A percentile compares a stretch with the other conserved stretches of the same genome.
Evolutionary conservation across 2,113 vertebrate genomes (phyloP).

Genomic region (Clarias magur): DNA sequence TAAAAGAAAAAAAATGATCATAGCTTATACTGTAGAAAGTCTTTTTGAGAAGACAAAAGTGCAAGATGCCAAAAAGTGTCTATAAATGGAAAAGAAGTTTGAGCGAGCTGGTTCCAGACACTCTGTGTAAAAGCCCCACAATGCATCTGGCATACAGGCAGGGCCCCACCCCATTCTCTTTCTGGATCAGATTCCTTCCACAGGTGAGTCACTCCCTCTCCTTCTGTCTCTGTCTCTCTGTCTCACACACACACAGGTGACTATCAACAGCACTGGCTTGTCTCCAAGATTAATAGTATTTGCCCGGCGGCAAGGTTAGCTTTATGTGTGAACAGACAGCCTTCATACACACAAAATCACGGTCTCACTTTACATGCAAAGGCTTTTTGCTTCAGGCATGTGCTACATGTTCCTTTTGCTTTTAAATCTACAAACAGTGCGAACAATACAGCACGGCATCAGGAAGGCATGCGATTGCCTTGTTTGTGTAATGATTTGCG

Average conservation of each 20-base stretch:
- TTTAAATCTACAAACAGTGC: background rate
- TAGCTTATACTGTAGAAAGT: background rate
- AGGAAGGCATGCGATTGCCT: background rate
- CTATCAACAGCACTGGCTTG: background rate
- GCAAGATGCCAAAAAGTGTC: background rate
- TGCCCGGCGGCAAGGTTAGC: conserved; percentile 24
- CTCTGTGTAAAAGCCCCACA: conserved; percentile 59
- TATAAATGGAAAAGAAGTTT: background rate
- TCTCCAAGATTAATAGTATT: conserved; percentile 30
- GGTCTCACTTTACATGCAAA: conserved; percentile 24
- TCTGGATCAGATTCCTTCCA: conserved; percentile 72
- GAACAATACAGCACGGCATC: background rate
- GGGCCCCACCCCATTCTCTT: conserved; percentile 64
- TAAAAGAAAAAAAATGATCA: background rate
- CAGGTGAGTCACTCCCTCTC: conserved; percentile 55
- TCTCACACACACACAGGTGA: conserved; percentile 32
- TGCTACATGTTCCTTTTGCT: conserved; percentile 12
- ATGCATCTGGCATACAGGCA: conserved; percentile 63
- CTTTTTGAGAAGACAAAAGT: background rate
- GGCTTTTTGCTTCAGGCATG: conserved; percentile 33
- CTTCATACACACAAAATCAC: conserved; percentile 2
- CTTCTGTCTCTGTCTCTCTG: too few relatives aligned
- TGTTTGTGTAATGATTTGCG: background rate
- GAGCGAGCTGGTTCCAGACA: conserved; percentile 12
- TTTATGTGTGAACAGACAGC: conserved; percentile 44